Conservation (phyloP, 2,888 invertebrate species). For the Agapostemon virescens region DNA sequence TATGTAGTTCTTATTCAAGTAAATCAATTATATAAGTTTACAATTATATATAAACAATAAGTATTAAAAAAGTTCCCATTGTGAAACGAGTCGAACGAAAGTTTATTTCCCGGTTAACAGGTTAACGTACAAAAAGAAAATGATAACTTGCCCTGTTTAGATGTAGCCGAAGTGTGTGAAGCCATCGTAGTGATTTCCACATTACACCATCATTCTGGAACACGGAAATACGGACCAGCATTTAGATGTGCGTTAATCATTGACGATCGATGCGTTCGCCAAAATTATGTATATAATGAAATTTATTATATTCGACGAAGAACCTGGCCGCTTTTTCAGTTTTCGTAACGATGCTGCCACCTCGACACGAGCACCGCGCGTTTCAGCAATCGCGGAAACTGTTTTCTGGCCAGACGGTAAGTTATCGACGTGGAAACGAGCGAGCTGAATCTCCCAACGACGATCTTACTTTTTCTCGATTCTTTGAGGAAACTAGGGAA, state of each 20-base stretch:
- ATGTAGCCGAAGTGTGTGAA: constrained; percentile 69
- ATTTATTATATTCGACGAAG: background rate
- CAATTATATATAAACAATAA: no score
- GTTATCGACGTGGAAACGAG: constrained; percentile 64
- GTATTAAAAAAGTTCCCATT: no score
- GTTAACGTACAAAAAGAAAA: background rate
- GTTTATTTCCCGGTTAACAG: no score
- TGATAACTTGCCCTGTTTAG: constrained; percentile 69
- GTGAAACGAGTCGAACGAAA: no score
- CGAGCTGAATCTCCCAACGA: background rate
- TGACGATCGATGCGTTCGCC: background rate
- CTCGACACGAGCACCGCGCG: constrained; percentile 25
- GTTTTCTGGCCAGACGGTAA: constrained; percentile 64
- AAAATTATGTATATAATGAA: background rate
- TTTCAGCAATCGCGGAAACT: constrained; percentile 36
- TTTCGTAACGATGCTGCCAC: constrained; percentile 48
- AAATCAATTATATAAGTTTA: no score
- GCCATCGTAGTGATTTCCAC: constrained; percentile 69
- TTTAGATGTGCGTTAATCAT: no score
- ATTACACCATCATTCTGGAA: constrained; percentile 75
- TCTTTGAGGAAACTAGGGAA: background rate
- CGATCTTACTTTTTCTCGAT: background rate
- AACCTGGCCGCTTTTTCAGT: background rate
- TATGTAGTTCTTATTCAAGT: no score
- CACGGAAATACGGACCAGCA: constrained; percentile 30